Percentiles rank a stretch among this genome's conserved stretches.
Evolutionary conservation across 2,888 invertebrate genomes (phyloP).

Genomic region (Yponomeuta sedellus): DNA sequence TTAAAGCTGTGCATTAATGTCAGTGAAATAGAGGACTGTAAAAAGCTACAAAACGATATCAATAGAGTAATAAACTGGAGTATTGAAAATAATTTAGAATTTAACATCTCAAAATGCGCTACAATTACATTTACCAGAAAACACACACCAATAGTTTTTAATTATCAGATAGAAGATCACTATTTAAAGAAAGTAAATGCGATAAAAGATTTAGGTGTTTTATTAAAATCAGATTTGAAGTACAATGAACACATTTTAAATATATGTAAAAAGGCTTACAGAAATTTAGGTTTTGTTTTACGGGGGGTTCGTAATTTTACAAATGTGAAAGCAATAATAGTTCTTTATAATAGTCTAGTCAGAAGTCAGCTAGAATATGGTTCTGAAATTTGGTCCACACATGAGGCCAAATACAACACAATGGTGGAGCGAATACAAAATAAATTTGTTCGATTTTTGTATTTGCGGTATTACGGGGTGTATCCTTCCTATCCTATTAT

Average conservation of each 20-base stretch:
- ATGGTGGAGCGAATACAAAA: slow-evolving; percentile 12
- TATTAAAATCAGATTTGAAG: slow-evolving; percentile 10
- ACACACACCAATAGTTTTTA: neutral
- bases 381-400: slow-evolving; percentile 21
- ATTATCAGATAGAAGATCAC: neutral
- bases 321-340: slow-evolving; percentile 14
- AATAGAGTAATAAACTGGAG: slow-evolving; percentile 8
- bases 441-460: slow-evolving; percentile 9
- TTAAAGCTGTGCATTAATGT: slow-evolving; percentile 2
- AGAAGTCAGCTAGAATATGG: slow-evolving; percentile 19
- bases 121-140: neutral
- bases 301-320: slow-evolving; percentile 15
- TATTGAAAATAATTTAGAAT: neutral
- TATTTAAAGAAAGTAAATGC: neutral
- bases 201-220: slow-evolving; percentile 5
- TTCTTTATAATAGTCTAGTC: slow-evolving; percentile 19
- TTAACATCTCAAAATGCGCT: slow-evolving; percentile 7
- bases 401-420: slow-evolving; percentile 17
- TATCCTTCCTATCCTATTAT: slow-evolving; percentile 12
- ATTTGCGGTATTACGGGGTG: slow-evolving; percentile 1
- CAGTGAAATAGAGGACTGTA: neutral
- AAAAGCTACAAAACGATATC: slow-evolving; percentile 7
- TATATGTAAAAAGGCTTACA: slow-evolving; percentile 19
- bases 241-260: slow-evolving; percentile 16
- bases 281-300: slow-evolving; percentile 18